Percentiles rank a stretch among this genome's conserved stretches.
Conservation (phyloP, 2,888 invertebrate species). For the Thecocarcelia acutangulata region DNA sequence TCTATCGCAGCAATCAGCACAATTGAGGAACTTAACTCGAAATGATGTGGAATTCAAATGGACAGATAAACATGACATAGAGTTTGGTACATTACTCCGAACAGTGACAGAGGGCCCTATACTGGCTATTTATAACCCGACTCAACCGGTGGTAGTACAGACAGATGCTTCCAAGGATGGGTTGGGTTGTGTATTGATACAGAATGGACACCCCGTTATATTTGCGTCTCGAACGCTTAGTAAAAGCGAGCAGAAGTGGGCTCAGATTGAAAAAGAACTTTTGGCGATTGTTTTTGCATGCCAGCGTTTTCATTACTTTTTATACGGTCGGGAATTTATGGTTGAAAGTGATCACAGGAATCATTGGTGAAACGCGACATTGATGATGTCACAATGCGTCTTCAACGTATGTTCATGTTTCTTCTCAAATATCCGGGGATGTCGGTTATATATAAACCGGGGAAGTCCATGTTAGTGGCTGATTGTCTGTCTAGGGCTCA, state of each 20-base stretch:
- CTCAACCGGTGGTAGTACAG: neutral
- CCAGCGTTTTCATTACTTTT: too few relatives aligned
- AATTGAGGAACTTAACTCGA: too few relatives aligned
- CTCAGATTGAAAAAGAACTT: neutral
- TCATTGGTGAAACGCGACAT: too few relatives aligned
- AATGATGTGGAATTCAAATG: neutral
- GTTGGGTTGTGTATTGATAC: neutral
- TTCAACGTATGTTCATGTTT: too few relatives aligned
- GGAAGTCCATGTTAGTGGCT: too few relatives aligned
- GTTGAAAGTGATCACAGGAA: too few relatives aligned
- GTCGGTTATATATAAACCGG: too few relatives aligned
- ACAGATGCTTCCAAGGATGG: constrained; percentile 3
- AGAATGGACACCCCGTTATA: neutral
- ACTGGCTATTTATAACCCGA: neutral
- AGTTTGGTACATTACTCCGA: constrained; percentile 33
- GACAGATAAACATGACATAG: constrained; percentile 33
- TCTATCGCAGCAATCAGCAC: neutral
- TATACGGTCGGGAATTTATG: neutral
- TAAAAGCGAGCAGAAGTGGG: neutral
- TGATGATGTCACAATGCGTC: too few relatives aligned
- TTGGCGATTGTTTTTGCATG: neutral
- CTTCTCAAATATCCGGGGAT: too few relatives aligned
- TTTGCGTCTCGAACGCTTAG: neutral
- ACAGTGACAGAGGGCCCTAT: neutral
- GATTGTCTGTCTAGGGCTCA: too few relatives aligned